Evolutionary conservation across 2,888 invertebrate species (phyloP), one percentile per base, ranked within the genome.

Genomic region (Folsomia candida): DNA sequence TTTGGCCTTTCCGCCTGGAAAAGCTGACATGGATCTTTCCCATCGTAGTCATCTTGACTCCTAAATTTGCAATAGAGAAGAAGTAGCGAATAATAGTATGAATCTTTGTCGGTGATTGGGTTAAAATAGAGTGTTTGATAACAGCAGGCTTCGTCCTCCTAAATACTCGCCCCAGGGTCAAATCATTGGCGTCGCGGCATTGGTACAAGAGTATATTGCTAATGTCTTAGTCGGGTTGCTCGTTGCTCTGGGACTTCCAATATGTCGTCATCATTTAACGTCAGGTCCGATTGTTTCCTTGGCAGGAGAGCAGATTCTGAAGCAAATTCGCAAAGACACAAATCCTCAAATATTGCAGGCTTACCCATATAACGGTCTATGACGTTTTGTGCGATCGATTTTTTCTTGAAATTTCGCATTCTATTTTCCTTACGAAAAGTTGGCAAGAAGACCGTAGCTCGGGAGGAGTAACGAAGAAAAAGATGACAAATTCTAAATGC

Each of bases 291-390:
- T n/a, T n/a, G n/a, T n/a, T n/a, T n/a, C n/a, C n/a, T 37, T 37
- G 37, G 37, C 37, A 37, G 14, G 6, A 57, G 26, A n/a, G 4
- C 37, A 58, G 26, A 69, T 14, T 58, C 37, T 6, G 72, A 68
- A 0, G 72, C 69, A 63, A 72, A 72, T 24, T 72, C 72, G 1
- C 64, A 25, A 2, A 72, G 47, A 58, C 66, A 69, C 0, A 72
- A 22, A 1, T 22, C 47, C 1, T 22, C 6, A 1, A 72, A 25
- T 0, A 0, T 9, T 0, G 28, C 14, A 2, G 66, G 72, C 57
- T 69, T 20, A 22, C 18, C 1, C 2, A 25, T n/a, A 51, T 72
- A 72, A 1, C 69, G 28, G 3, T 72, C 72, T 22, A 72, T 72
- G 6, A 69, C 57, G 59, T 69, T 72, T 1, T 26, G 3, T 2